Evolutionary conservation across 2,113 vertebrate species (phyloP), one percentile per base, ranked within the genome.

Genomic region (Oncorhynchus masou): DNA sequence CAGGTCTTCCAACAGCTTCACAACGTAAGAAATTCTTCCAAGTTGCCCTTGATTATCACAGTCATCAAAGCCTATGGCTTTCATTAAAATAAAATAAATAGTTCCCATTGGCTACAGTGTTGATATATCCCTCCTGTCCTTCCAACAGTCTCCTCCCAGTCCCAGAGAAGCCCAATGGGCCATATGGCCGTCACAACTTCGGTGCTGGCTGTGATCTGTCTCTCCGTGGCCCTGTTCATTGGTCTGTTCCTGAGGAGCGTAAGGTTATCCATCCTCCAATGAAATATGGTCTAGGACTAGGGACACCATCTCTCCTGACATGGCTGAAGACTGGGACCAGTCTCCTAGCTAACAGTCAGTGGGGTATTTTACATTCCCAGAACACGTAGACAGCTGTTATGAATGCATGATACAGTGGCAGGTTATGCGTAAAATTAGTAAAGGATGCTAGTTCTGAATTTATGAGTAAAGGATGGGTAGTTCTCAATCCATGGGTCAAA

Each of bases 161-260:
- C 73, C 5, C 12, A 1, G 5, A 16, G 73, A 69, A 72, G 77
- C 6, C 79, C 87, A 3, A 25, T 88, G 69, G 73, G 87, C 59
- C 83, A 79, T 22, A 77, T 89, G 1, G 86, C 87, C 0, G 29
- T 88, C 29, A 80, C 82, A 65, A 64, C 86, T 0, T 73, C 78
- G 25, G 29, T 91, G 68, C 74, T 89, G 5, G 20, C 84, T 2
- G 12, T 86, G 65, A 19, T 89, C 73, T 69, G 87, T n/a, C 11
- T 77, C 1, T 65, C 48, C 51, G 75, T 89, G 82, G 78, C 78
- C 45, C 72, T 75, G n/a, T 85, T 73, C 74, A 64, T 85, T 3
- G 24, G 15, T 3, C 15, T 82, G 49, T 70, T 76, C 78, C 62
- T 83, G 54, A 84, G 66, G 51, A 57, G 2, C 16, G 76, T 9